Evolutionary conservation across 1,140 invertebrate genomes (phyloP), one percentile per base, ranked within the genome.

Genomic region (Scaptomyza montana): DNA sequence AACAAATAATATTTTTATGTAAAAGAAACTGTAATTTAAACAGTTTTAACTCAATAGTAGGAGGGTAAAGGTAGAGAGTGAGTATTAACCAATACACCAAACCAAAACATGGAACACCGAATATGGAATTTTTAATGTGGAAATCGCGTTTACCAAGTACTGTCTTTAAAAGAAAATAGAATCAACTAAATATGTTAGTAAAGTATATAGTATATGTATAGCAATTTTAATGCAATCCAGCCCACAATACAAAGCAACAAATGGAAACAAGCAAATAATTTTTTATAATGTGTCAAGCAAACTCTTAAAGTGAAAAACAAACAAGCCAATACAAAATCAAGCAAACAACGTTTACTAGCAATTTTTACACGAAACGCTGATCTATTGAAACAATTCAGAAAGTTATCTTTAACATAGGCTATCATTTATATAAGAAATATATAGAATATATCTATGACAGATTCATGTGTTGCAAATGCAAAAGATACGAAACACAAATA

Each of bases 261-360:
- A 69, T 69, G 69, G 62, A 74, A 78, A 80, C 57, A 64, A 78
- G 50, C 55, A 80, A 71, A 67, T 64, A 49, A 67, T 80, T 76
- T 86, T 78, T 79, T 70, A 76, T 54, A 65, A 71, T 78, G 77
- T 82, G 76, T 81, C 68, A 82, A 87, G 66, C 77, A 69, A 73
- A 59, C 55, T 73, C 50, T 60, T 60, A 62, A 54, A 53, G 39
- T 30, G 45, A 46, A 19, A 30, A 33, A 51, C 49, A 7, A 51
- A 61, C 25, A n/a, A 53, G 19, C 8, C n/a, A 49, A 50, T 9
- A 10, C 19, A 41, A 55, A 63, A 25, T 30, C 25, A 25, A 67
- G 61, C 59, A 16, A 49, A 43, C 39, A 74, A 78, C 66, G 80
- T 87, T 82, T 78, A 78, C 72, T 87, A 86, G 71, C 55, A 74